Percentiles rank a stretch among this genome's conserved stretches.
These are phyloP conservation scores for Aspidiotus rigidus DNA, from an alignment of 2,888 invertebrate genomes.

Conservation along the genomic window DNA sequence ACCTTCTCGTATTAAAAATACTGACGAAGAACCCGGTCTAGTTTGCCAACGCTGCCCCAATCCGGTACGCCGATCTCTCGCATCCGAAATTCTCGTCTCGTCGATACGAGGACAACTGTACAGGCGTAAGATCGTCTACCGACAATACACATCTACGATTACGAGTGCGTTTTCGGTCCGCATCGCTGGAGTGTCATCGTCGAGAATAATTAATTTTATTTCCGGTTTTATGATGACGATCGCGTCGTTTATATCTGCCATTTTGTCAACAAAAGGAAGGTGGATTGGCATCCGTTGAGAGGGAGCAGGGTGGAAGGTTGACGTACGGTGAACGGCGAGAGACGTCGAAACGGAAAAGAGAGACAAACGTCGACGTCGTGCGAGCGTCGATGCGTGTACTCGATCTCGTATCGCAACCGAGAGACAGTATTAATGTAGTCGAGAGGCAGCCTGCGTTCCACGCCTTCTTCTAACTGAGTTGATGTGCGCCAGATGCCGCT, in stretches of 20 bases:
- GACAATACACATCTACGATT: background rate
- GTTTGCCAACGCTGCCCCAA: too few relatives aligned
- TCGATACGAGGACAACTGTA: too few relatives aligned
- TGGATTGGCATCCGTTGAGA: background rate
- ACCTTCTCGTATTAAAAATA: too few relatives aligned
- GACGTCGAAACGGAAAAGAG: slow-evolving; percentile 4
- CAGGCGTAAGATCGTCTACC: too few relatives aligned
- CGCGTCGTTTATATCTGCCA: slow-evolving; percentile 27
- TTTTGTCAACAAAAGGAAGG: slow-evolving; percentile 25
- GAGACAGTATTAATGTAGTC: background rate
- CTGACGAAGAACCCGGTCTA: too few relatives aligned
- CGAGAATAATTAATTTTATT: slow-evolving; percentile 32
- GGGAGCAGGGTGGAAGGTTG: slow-evolving; percentile 1
- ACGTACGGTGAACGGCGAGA: background rate
- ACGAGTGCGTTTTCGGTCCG: slow-evolving; percentile 12
- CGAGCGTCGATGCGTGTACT: background rate
- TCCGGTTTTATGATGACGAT: slow-evolving; percentile 30
- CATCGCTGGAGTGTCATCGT: slow-evolving; percentile 18
- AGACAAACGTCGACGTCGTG: slow-evolving; percentile 5
- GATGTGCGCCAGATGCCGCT: slow-evolving; percentile 30
- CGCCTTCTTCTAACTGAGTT: background rate
- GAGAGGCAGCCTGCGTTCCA: background rate
- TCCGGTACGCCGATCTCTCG: too few relatives aligned
- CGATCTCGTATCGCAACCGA: background rate
- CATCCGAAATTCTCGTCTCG: too few relatives aligned